Base-by-base conservation (phyloP, 2,113 vertebrate genomes). In the Apistogramma diplotaenia region DNA sequence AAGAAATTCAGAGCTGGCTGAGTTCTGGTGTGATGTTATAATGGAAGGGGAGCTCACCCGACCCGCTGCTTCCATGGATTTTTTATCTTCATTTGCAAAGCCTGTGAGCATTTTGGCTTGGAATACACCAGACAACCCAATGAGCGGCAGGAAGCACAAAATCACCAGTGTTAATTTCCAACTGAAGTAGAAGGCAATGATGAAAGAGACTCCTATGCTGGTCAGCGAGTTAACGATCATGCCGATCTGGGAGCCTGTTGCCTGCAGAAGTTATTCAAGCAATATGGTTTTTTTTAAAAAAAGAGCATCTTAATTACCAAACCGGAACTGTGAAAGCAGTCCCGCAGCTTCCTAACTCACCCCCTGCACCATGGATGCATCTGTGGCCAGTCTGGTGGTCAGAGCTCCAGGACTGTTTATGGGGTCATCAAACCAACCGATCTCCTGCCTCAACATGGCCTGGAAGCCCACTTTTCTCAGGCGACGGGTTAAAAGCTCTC, bases 101-200 rank as follows among this genome's bases (percentile, higher is more conserved):
- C 95, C 94, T 62, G 93, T 95, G 74, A 96, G 86, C 92, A 95
- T 94, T 88, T 95, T 95, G 35, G 93, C 87, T 88, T 96, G 95
- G 59, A 94, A 91, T 21, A 83, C 84, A 15, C 93, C 94, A 6
- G 94, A 94, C 16, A 96, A 79, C 2, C 88, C 95, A 33, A 96
- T 91, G 43, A 96, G 85, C 0, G 95, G 95, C 54, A 96, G 82
- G 86, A 96, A 96, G 81, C 95, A 95, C 74, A 91, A 58, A 6
- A 96, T 93, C 5, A 96, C 94, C n/a, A 96, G 78, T 29, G 93
- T 91, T 61, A 96, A 84, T 83, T 96, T 96, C 95, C 95, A 96
- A 72, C 95, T 96, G 88, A 93, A 95, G 93, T 92, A 95, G 74
- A 95, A 95, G 18, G 94, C 94, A 56, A 96, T 95, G 79, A 95